Evolutionary conservation across 2,888 invertebrate genomes (phyloP).

Genomic region (Harpalus rubripes): DNA sequence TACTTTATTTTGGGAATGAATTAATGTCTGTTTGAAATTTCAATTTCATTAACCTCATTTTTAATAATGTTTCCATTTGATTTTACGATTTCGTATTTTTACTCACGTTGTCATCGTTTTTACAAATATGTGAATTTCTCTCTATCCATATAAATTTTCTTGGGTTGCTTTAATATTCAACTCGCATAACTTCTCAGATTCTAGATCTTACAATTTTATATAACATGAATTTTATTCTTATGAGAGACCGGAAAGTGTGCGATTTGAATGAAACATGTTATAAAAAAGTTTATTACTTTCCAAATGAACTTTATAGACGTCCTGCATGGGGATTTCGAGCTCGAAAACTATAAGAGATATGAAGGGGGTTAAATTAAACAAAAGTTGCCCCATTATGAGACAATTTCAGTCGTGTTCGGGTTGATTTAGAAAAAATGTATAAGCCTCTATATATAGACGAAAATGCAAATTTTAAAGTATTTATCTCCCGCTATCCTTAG

Average conservation of each 20-base stretch:
- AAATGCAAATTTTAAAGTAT: too few relatives aligned
- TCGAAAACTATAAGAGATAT: too few relatives aligned
- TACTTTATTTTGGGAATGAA: slow-evolving; percentile 40
- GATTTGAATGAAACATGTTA: neutral
- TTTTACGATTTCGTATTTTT: slow-evolving; percentile 2
- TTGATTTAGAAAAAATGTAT: too few relatives aligned
- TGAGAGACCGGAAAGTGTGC: neutral
- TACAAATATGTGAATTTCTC: slow-evolving; percentile 22
- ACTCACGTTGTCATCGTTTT: slow-evolving; percentile 34
- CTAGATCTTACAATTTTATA: slow-evolving; percentile 1
- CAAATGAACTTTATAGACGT: neutral
- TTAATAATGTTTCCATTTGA: neutral
- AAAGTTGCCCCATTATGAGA: too few relatives aligned
- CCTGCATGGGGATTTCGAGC: too few relatives aligned
- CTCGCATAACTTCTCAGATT: neutral
- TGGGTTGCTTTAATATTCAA: neutral
- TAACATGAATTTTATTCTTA: slow-evolving; percentile 4
- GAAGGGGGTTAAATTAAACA: too few relatives aligned
- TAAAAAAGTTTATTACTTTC: neutral
- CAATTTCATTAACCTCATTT: slow-evolving; percentile 45
- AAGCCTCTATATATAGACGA: too few relatives aligned
- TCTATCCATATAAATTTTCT: neutral
- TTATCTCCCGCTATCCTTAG: too few relatives aligned
- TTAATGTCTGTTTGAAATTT: slow-evolving; percentile 42
- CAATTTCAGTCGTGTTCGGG: too few relatives aligned